phyloP scores from a whole-genome alignment of 2,797 vertebrate species.

The Chloroceryle amazona region DNA sequence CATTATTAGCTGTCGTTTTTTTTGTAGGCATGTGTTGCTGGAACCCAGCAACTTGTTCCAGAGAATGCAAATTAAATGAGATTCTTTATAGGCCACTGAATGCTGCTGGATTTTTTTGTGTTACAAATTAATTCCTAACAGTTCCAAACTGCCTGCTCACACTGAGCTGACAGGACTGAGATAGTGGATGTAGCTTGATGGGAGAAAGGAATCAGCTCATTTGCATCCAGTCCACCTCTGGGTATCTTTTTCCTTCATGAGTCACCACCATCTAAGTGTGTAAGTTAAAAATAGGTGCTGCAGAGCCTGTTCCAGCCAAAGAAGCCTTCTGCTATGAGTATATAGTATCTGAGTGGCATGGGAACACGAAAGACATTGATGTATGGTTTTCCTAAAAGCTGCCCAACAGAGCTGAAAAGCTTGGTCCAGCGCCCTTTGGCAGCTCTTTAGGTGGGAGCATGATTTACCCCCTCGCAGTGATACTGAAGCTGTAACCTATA shows the following conservation, averaged over 20 bases:
- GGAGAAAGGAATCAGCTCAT: neutral
- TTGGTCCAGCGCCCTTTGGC: slow-evolving; percentile 36
- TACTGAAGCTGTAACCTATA: slow-evolving; percentile 67
- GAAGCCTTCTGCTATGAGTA: neutral
- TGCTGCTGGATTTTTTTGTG: neutral
- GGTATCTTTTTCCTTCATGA: neutral
- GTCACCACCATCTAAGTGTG: neutral
- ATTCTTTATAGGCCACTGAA: neutral
- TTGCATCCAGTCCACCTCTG: neutral
- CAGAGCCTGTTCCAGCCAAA: neutral
- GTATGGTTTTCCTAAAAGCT: neutral
- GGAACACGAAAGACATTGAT: neutral
- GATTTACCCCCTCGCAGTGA: slow-evolving; percentile 63
- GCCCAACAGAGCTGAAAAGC: neutral
- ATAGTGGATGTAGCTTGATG: neutral
- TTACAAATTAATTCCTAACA: neutral
- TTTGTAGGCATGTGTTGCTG: neutral
- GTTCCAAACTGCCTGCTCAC: neutral
- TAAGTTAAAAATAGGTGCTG: neutral
- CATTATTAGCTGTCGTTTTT: neutral
- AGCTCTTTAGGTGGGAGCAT: slow-evolving; percentile 35
- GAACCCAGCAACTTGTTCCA: neutral
- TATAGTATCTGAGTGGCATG: neutral
- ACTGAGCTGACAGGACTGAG: neutral
- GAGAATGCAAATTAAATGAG: neutral